Evolutionary conservation across 37 sponge, comb jelly and placozoan genomes (phyloP).

Genomic region (Axinella damicornis): DNA sequence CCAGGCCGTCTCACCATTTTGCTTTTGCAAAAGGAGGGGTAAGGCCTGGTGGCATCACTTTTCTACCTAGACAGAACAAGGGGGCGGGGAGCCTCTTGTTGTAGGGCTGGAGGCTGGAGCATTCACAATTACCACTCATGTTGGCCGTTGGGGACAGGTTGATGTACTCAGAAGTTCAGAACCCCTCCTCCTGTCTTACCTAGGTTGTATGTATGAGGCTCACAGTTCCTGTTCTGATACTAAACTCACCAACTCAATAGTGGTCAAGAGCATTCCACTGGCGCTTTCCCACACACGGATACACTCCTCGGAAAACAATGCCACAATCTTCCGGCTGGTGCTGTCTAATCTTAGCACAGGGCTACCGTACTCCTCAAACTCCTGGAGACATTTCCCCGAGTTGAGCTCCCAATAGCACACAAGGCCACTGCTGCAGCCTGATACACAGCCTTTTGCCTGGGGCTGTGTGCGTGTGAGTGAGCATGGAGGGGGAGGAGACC

Average conservation of each 20-base stretch:
- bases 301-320: slow-evolving; percentile 33
- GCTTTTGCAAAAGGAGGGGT: no score
- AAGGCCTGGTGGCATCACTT: neutral
- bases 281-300: slow-evolving; percentile 56
- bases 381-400: slow-evolving; percentile 46
- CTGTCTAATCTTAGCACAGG: slow-evolving; percentile 31
- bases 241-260: slow-evolving; percentile 46
- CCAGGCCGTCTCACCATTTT: no score
- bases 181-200: no score
- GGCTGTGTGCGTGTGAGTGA: neutral
- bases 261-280: slow-evolving; percentile 25
- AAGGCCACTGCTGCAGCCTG: slow-evolving; percentile 65
- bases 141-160: no score
- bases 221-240: neutral
- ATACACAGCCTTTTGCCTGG: slow-evolving; percentile 46
- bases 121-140: no score
- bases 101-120: neutral
- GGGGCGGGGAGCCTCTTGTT: neutral
- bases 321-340: slow-evolving; percentile 22
- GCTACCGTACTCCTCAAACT: slow-evolving; percentile 11
- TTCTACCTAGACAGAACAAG: neutral
- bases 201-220: neutral
- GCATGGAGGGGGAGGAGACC: neutral
- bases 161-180: no score
- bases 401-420: slow-evolving; percentile 65